Base-by-base conservation (phyloP, 2,113 vertebrate species). In the Syrmaticus mikado region DNA sequence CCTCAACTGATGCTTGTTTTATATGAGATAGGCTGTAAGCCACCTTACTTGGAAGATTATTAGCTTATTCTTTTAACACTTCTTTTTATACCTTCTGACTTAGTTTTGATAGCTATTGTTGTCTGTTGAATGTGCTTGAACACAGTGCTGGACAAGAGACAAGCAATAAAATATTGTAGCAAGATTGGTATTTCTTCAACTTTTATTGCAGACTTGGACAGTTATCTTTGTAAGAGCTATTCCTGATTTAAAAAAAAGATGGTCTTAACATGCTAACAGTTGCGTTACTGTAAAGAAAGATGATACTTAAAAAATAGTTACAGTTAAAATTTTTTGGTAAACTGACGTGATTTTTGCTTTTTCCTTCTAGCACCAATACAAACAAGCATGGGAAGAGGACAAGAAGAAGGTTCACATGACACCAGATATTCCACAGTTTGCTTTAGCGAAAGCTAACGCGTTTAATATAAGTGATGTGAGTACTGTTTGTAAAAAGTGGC, bases 361-460 rank as follows among this genome's bases (percentile, higher is more conserved):
- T 24, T 30, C 19, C 68, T 89, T 95, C 70, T 43, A 98, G 98
- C 97, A 97, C 97, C 98, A 98, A 57, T 99, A 99, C 92, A 99
- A 98, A 90, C 91, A 98, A 94, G 98, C 98, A 10, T 99, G 99
- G 99, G 98, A 99, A 22, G 98, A 98, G 55, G 99, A 99, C 85
- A 99, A 99, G 89, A 97, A 97, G 61, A 98, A 97, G 61, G 50
- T 99, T 79, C 99, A 99, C 68, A 93, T 99, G 73, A 99, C 98
- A 97, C 98, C 99, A 65, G 99, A 99, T 94, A 97, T 98, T 94
- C 99, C 99, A 25, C 98, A 99, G 86, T 97, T 99, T 85, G 55
- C 97, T 77, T 80, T 99, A 96, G 99, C 99, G 65, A 99, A 99
- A 96, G 98, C 93, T 53, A 99, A 99, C 96, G 98, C 99, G 22